Evolutionary conservation across 53 echinoderm and acorn worm species (phyloP).

Genomic region (Stichopus horrens): DNA sequence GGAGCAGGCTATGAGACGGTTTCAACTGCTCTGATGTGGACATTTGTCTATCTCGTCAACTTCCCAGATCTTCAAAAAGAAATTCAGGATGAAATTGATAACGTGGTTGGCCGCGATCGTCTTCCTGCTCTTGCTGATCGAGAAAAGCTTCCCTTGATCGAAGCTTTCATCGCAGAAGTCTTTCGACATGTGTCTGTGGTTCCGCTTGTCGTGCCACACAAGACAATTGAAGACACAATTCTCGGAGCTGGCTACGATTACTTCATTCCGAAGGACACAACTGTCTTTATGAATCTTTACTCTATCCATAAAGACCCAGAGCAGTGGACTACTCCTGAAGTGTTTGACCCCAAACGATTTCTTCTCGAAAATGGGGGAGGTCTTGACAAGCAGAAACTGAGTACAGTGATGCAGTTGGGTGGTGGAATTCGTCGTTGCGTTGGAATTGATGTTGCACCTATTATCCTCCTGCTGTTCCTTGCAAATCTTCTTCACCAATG

Average conservation of each 20-base stretch:
- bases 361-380: constrained; percentile 54
- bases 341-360: constrained; percentile 80
- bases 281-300: constrained; percentile 60
- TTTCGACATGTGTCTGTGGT: constrained; percentile 62
- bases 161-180: constrained; percentile 67
- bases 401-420: constrained; percentile 14
- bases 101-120: constrained; percentile 49
- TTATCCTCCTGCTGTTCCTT: constrained; percentile 44
- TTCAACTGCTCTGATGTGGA: constrained; percentile 59
- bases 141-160: constrained; percentile 59
- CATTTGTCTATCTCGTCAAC: constrained; percentile 49
- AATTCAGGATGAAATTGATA: constrained; percentile 66
- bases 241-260: constrained; percentile 52
- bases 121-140: constrained; percentile 54
- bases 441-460: constrained; percentile 29
- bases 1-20: constrained; percentile 73
- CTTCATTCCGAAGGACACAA: constrained; percentile 69
- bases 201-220: constrained; percentile 69
- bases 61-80: constrained; percentile 63
- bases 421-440: constrained; percentile 43
- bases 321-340: constrained; percentile 16
- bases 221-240: constrained; percentile 64
- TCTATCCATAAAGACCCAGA: constrained; percentile 24
- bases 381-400: constrained; percentile 25
- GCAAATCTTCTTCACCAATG: constrained; percentile 43